phyloP scores from a whole-genome alignment of 2,113 vertebrate species.

The Spermophilus dauricus region DNA sequence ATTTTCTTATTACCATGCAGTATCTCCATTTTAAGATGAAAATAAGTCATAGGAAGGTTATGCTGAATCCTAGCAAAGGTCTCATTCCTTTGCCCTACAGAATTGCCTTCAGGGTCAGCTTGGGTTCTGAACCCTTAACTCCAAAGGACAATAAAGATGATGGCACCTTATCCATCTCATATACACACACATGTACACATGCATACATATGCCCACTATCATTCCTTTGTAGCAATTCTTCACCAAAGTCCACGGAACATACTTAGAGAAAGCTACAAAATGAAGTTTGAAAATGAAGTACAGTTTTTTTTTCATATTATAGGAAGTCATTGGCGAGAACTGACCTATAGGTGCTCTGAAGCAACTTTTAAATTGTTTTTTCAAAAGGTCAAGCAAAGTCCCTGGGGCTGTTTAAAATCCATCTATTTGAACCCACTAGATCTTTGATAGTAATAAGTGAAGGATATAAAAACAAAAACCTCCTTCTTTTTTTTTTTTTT shows the following conservation, averaged over 20 bases:
- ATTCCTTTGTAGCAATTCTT: background rate
- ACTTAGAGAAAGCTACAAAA: background rate
- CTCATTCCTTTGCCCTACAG: background rate
- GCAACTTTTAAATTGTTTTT: constrained; percentile 1
- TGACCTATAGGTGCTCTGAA: background rate
- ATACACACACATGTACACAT: too few species aligned
- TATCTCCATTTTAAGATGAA: background rate
- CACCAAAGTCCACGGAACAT: background rate
- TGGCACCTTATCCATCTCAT: background rate
- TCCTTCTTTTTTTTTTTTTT: background rate
- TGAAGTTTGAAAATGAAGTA: background rate
- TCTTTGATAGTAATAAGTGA: background rate
- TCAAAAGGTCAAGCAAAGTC: background rate
- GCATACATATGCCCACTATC: too few species aligned
- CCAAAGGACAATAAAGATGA: background rate
- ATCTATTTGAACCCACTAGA: background rate
- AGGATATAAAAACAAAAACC: background rate
- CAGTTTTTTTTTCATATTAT: background rate
- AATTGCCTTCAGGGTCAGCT: background rate
- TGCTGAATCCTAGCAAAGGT: background rate
- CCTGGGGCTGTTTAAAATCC: background rate
- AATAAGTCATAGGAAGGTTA: background rate
- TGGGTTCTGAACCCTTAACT: background rate
- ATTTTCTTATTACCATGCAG: background rate
- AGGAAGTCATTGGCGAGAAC: background rate